Base-by-base conservation (phyloP, 2,113 vertebrate species). In the Ellobius talpinus region DNA sequence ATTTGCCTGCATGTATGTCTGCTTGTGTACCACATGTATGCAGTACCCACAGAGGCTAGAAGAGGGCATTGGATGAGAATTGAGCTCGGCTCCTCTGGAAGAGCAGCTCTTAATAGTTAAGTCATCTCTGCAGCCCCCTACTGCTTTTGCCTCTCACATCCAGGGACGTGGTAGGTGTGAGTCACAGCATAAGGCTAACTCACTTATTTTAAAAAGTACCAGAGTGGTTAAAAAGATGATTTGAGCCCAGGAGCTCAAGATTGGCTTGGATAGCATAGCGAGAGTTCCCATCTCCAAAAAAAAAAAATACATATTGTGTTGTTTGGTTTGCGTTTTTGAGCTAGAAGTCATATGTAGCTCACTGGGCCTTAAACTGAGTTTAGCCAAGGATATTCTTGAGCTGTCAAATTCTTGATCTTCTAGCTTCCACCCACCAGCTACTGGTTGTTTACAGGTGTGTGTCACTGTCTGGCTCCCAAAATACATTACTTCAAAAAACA, bases 141-240 rank as follows among this genome's bases (percentile, higher is more conserved):
- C 7, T 84, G 81, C 14, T 6, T 16, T 84, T 65, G n/a, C 13
- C 1, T 55, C 66, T 47, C 19, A 36, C 5, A 21, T 70, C 21
- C 42, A 55, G 21, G 33, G 6, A 87, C 36, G 19, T 70, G 45
- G 50, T 14, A n/a, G 66, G 10, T 87, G 36, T 72, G 33, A 10
- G 12, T 23, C 50, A 55, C 23, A 26, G 31, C 50, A 2, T 36
- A 70, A 95, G 36, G 23, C 23, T 79, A 39, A 93, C 23, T 50
- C 73, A 84, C 31, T 65, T 50, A 42, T 91, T 95, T 78, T 77
- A 97, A 89, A 89, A 95, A 89, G 52, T 50, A 88, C 52, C 65
- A 50, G 36, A 93, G 66, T 17, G 52, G 5, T 7, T 23, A 26
- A 29, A 21, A 78, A 31, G 7, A 47, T 78, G 58, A 58, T 2